phyloP scores from a whole-genome alignment of 2,888 invertebrate genomes.

The Notocelia uddmanniana region DNA sequence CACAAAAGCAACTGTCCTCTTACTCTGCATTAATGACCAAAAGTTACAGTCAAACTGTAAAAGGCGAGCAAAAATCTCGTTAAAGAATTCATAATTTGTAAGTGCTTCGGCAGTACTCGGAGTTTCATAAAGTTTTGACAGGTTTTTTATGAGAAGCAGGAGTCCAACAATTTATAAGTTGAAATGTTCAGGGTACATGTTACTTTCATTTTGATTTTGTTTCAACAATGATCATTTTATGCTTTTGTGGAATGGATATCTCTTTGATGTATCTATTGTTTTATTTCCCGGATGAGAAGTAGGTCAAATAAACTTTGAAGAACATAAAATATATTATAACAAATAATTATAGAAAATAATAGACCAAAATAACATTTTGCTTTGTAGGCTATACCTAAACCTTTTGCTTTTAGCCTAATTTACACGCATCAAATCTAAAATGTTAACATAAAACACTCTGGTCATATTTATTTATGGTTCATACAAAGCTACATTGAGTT shows the following conservation, averaged over 20 bases:
- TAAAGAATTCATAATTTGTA: constrained; percentile 40
- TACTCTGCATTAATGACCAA: constrained; percentile 27
- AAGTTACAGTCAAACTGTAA: constrained; percentile 32
- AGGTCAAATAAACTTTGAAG: too few species aligned
- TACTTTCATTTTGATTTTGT: background rate
- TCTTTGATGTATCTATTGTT: too few species aligned
- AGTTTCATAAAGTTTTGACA: constrained; percentile 38
- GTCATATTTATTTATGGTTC: too few species aligned
- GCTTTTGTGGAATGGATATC: too few species aligned
- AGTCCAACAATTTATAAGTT: constrained; percentile 19
- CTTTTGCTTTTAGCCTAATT: background rate
- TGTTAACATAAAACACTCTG: too few species aligned
- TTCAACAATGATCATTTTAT: background rate
- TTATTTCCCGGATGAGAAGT: too few species aligned
- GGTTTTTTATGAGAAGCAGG: constrained; percentile 30
- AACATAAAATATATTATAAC: too few species aligned
- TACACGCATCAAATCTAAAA: background rate
- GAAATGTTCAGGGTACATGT: constrained; percentile 11
- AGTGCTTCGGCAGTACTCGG: constrained; percentile 30
- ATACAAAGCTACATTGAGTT: background rate
- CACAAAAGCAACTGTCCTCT: background rate
- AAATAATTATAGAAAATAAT: background rate
- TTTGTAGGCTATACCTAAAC: too few species aligned
- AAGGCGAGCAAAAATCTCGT: constrained; percentile 30
- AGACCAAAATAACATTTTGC: background rate